Evolutionary conservation across 1,140 invertebrate species (phyloP).

Genomic region (Aphidius gifuensis): DNA sequence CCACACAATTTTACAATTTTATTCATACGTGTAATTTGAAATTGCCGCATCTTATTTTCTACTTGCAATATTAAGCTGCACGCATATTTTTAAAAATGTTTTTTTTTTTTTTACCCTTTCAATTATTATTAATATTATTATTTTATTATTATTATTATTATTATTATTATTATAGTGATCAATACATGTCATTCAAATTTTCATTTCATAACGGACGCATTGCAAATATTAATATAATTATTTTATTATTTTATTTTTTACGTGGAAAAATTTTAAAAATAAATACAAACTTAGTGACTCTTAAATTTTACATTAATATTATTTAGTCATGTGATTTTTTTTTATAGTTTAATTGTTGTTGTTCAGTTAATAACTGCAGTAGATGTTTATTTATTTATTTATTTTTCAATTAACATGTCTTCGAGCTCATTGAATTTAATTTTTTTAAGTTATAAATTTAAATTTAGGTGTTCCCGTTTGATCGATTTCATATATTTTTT

Average conservation of each 20-base stretch:
- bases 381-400: constrained; percentile 1
- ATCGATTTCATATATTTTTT: not conserved
- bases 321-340: not conserved
- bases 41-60: too few relatives aligned
- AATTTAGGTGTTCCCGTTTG: constrained; percentile 13
- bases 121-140: too few relatives aligned
- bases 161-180: too few relatives aligned
- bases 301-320: not conserved
- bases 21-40: too few relatives aligned
- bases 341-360: not conserved
- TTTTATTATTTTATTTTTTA: not conserved
- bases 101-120: too few relatives aligned
- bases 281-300: constrained; percentile 17
- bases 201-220: too few relatives aligned
- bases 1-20: too few relatives aligned
- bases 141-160: too few relatives aligned
- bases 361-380: not conserved
- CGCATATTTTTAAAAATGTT: too few relatives aligned
- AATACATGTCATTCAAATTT: too few relatives aligned
- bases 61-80: too few relatives aligned
- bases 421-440: not conserved
- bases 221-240: not conserved
- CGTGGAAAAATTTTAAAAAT: constrained; percentile 17
- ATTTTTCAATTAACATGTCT: not conserved
- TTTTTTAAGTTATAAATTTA: constrained; percentile 7